Conservation (phyloP, 2,113 vertebrate species). For the Gymnobelideus leadbeateri region DNA sequence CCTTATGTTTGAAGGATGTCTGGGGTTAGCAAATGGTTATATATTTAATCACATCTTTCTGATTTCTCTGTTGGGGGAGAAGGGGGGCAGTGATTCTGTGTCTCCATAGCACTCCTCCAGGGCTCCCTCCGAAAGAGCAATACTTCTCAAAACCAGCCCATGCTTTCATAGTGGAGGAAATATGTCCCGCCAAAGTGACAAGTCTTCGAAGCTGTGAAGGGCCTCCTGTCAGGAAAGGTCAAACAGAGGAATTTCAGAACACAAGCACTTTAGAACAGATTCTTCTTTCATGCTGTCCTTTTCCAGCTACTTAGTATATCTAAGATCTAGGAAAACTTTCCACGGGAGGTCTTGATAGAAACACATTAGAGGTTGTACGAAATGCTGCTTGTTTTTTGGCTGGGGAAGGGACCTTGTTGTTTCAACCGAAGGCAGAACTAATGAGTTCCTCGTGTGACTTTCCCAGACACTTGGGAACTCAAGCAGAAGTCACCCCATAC, state of each 20-base stretch:
- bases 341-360: neutral
- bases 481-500: neutral
- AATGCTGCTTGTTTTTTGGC: neutral
- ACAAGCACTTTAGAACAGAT: neutral
- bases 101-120: neutral
- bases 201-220: neutral
- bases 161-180: neutral
- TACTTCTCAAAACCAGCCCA: neutral
- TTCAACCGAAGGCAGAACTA: neutral
- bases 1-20: slow-evolving; percentile 6
- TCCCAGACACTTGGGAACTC: neutral
- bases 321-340: neutral
- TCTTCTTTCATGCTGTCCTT: neutral
- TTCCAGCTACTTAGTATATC: neutral
- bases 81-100: neutral
- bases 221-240: neutral
- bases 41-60: neutral
- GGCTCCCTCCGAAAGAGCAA: neutral
- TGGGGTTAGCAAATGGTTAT: slow-evolving; percentile 2
- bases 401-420: neutral
- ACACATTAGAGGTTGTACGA: neutral
- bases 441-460: neutral
- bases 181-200: neutral
- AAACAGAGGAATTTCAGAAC: neutral
- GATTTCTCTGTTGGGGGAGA: slow-evolving; percentile 3